Percentiles rank a stretch among this genome's conserved stretches.
Conservation (phyloP, 2,113 vertebrate genomes). For the Collichthys lucidus region DNA sequence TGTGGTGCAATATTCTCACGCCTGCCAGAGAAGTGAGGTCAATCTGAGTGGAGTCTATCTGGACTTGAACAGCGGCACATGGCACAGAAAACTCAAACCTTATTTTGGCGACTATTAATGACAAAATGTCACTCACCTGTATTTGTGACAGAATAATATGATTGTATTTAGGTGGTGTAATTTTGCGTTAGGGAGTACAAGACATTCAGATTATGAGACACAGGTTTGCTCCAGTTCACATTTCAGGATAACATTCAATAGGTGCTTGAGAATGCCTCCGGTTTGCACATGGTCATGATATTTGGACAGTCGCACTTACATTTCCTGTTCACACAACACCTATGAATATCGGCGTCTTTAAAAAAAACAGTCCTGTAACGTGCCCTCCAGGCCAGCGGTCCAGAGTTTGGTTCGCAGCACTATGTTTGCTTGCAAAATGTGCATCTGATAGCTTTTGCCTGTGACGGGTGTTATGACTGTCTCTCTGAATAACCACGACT, state of each 20-base stretch:
- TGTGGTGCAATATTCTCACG: conserved; percentile 57
- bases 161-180: neutral
- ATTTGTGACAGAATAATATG: neutral
- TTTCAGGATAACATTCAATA: neutral
- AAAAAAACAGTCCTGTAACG: neutral
- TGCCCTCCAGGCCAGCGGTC: neutral
- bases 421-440: conserved; percentile 41
- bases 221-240: neutral
- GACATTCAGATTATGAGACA: neutral
- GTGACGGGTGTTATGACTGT: conserved; percentile 30
- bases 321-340: neutral
- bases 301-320: neutral
- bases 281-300: neutral
- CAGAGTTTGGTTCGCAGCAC: neutral
- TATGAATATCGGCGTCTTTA: neutral
- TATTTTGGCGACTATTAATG: neutral
- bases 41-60: conserved; percentile 39
- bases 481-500: conserved; percentile 36
- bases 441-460: conserved; percentile 39
- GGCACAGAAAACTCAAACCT: conserved; percentile 32
- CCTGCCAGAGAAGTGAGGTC: conserved; percentile 59
- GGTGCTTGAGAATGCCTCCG: neutral
- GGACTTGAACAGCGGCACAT: conserved; percentile 8
- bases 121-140: conserved; percentile 16
- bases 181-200: neutral